A percentile compares a stretch with the other conserved stretches of the same genome.
Evolutionary conservation across 2,888 invertebrate genomes (phyloP).

Genomic region (Acanthococcus lagerstroemiae): DNA sequence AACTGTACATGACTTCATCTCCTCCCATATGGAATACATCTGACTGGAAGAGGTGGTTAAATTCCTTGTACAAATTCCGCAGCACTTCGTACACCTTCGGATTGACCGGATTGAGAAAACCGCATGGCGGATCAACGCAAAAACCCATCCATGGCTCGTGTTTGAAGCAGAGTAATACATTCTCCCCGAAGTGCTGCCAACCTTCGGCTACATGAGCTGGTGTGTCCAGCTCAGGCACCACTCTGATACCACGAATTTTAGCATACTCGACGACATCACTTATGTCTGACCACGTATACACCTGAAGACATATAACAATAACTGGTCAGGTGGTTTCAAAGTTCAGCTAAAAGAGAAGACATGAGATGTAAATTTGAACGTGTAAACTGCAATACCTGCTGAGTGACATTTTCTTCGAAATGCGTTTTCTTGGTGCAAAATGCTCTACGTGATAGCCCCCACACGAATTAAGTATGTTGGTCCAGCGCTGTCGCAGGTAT

Average conservation of each 20-base stretch:
- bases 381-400: too few relatives aligned
- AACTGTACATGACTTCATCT: slow-evolving; percentile 50
- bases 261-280: slow-evolving; percentile 55
- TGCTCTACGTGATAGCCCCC: too few relatives aligned
- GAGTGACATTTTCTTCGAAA: too few relatives aligned
- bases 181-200: slow-evolving; percentile 6
- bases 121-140: slow-evolving; percentile 75
- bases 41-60: slow-evolving; percentile 35
- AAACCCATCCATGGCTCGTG: slow-evolving; percentile 46
- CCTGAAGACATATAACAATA: slow-evolving; percentile 35
- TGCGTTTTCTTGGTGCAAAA: too few relatives aligned
- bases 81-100: slow-evolving; percentile 57
- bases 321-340: too few relatives aligned
- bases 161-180: slow-evolving; percentile 50
- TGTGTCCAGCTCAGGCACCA: slow-evolving; percentile 80
- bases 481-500: too few relatives aligned
- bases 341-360: too few relatives aligned
- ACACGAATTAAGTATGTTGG: too few relatives aligned
- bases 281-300: slow-evolving; percentile 45
- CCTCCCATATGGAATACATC: slow-evolving; percentile 68
- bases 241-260: slow-evolving; percentile 64
- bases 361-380: too few relatives aligned
- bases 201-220: slow-evolving; percentile 71
- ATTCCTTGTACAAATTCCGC: slow-evolving; percentile 50
- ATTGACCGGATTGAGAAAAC: slow-evolving; percentile 70